These are phyloP conservation scores for Apocrypta bakeri DNA, from an alignment of 1,140 invertebrate species.

Conservation along the genomic window DNA sequence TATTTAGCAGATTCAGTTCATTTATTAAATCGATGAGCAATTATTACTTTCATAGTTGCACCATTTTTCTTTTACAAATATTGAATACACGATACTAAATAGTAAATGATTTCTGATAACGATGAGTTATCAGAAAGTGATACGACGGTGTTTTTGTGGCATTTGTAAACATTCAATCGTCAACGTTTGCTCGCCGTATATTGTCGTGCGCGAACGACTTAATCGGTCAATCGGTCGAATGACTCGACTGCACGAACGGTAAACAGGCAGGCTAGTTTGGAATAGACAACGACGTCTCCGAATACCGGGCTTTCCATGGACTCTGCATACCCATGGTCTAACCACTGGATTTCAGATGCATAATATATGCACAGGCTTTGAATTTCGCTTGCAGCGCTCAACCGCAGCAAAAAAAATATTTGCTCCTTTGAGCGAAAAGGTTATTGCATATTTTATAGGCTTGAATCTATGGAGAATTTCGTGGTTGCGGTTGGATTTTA, in stretches of 20 bases:
- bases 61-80: too few relatives aligned
- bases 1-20: too few relatives aligned
- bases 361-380: constrained; percentile 40
- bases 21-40: too few relatives aligned
- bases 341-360: constrained; percentile 1
- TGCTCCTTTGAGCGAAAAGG: background rate
- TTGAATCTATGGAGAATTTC: constrained; percentile 38
- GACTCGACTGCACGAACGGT: constrained; percentile 14
- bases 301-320: constrained; percentile 8
- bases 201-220: constrained; percentile 30
- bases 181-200: too few relatives aligned
- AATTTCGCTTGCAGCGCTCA: constrained; percentile 21
- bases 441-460: constrained; percentile 46
- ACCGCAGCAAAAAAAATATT: constrained; percentile 37
- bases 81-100: too few relatives aligned
- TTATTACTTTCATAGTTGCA: too few relatives aligned
- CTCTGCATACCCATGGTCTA: background rate
- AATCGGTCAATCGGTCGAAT: background rate
- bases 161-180: too few relatives aligned
- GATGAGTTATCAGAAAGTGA: too few relatives aligned
- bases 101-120: too few relatives aligned
- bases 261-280: constrained; percentile 10
- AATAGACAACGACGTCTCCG: constrained; percentile 43
- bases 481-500: background rate
- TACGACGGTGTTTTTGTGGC: too few relatives aligned